Percentiles rank a stretch among this genome's conserved stretches.
These are phyloP conservation scores for Gadus chalcogrammus DNA, from an alignment of 2,113 vertebrate genomes.

Conservation along the genomic window DNA sequence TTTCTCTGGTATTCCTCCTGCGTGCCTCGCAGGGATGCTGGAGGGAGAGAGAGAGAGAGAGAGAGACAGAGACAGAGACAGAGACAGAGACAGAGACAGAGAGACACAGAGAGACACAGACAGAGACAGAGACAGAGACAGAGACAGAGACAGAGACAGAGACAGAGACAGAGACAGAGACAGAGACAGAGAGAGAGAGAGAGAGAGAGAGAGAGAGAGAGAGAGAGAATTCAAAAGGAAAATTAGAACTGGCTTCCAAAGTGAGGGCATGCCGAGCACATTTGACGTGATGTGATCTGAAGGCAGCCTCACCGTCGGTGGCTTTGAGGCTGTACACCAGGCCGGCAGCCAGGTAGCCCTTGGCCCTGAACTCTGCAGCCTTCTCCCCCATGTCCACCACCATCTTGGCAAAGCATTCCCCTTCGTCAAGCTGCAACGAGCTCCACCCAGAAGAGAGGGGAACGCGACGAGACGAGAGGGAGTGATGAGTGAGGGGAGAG, in stretches of 20 bases:
- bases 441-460: background rate
- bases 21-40: conserved; percentile 89
- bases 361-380: conserved; percentile 93
- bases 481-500: background rate
- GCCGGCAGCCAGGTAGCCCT: conserved; percentile 92
- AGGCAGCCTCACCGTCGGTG: conserved; percentile 84
- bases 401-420: conserved; percentile 88
- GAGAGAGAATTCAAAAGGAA: background rate
- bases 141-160: conserved; percentile 8
- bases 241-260: background rate
- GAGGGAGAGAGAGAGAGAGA: conserved; percentile 30
- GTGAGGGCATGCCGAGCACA: background rate
- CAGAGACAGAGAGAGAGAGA: background rate
- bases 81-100: conserved; percentile 8
- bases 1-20: conserved; percentile 97
- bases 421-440: conserved; percentile 85
- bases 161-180: conserved; percentile 8
- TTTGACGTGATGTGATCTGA: no score
- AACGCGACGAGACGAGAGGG: background rate
- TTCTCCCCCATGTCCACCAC: conserved; percentile 94
- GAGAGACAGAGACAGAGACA: background rate
- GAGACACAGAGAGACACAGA: conserved; percentile 7
- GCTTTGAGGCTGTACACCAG: conserved; percentile 95
- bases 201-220: background rate
- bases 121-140: conserved; percentile 1